These are phyloP conservation scores for Pseudolaguvia tuberculata DNA, from an alignment of 2,113 vertebrate species.

Conservation along the genomic window DNA sequence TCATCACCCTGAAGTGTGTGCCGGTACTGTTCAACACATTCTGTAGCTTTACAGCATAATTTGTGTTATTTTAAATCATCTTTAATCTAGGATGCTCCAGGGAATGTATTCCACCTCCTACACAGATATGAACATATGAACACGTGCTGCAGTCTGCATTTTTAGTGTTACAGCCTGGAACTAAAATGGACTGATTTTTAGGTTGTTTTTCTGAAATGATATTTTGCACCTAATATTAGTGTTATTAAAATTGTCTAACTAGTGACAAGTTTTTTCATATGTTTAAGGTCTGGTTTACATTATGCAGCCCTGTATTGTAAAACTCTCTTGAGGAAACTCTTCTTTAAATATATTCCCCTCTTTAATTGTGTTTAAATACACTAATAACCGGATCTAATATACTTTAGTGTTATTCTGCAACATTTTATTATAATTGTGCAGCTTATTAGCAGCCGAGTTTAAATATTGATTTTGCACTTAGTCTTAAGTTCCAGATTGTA, in stretches of 20 bases:
- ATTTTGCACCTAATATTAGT: not conserved
- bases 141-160: not conserved
- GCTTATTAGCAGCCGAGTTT: too few relatives aligned
- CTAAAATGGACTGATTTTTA: not conserved
- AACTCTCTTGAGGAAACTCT: too few relatives aligned
- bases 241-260: too few relatives aligned
- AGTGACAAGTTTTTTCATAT: not conserved
- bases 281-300: too few relatives aligned
- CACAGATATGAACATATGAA: constrained; percentile 17
- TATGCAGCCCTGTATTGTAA: not conserved
- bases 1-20: not conserved
- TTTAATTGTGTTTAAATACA: not conserved
- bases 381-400: not conserved
- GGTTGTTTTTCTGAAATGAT: not conserved
- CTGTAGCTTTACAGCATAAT: not conserved
- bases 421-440: not conserved
- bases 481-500: too few relatives aligned
- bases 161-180: not conserved
- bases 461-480: too few relatives aligned
- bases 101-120: constrained; percentile 5
- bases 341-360: not conserved
- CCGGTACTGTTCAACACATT: not conserved
- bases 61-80: not conserved
- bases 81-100: not conserved
- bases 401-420: not conserved